A percentile compares a stretch with the other conserved stretches of the same genome.
Conservation (phyloP, 2,113 vertebrate species). For the Megaceryle torquata region DNA sequence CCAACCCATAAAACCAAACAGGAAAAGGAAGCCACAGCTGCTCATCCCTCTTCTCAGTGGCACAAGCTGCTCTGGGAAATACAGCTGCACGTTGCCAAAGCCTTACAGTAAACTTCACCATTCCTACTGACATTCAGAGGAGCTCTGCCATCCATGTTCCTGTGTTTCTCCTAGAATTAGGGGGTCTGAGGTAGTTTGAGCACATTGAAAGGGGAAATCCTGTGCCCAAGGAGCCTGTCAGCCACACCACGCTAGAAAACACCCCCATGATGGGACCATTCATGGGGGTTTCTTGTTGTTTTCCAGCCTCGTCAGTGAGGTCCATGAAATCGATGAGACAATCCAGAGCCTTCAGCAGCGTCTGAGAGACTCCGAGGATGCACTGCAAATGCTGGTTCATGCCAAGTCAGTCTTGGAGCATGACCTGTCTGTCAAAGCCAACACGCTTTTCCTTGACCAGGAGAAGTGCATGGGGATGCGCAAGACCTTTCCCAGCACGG, state of each 20-base stretch:
- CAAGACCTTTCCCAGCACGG: conserved; percentile 86
- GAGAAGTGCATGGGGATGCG: conserved; percentile 95
- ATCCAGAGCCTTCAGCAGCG: conserved; percentile 83
- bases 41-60: not conserved
- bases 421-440: conserved; percentile 89
- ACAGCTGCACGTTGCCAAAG: not conserved
- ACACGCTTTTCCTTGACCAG: conserved; percentile 91
- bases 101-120: not conserved
- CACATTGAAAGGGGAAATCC: not conserved
- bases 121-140: rapidly evolving
- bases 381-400: conserved; percentile 83
- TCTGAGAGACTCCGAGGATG: conserved; percentile 84
- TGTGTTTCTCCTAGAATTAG: not conserved
- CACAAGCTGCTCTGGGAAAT: rapidly evolving
- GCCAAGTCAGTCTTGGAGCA: conserved; percentile 86
- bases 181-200: rapidly evolving
- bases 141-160: not conserved
- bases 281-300: not conserved
- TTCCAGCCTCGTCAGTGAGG: conserved; percentile 85
- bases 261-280: rapidly evolving
- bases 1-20: not conserved
- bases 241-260: not conserved
- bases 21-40: not conserved
- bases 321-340: conserved; percentile 86
- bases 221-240: not conserved